Percentiles rank a stretch among this genome's conserved stretches.
These are phyloP conservation scores for Octopus bimaculoides DNA, from an alignment of 1,140 invertebrate genomes.

Conservation along the genomic window DNA sequence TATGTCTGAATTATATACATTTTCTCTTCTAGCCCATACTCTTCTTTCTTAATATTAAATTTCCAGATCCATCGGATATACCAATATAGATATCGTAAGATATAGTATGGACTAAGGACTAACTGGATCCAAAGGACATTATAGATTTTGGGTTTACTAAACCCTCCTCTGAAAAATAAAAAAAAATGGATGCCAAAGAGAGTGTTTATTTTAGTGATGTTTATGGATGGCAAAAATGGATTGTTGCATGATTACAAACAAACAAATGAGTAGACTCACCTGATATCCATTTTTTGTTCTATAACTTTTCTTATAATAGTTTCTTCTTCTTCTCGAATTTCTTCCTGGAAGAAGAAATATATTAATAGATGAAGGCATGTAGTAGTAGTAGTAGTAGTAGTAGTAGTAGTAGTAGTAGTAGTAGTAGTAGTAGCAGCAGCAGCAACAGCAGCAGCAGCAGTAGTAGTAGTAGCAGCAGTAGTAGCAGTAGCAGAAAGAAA, in stretches of 20 bases:
- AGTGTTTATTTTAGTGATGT: too few species aligned
- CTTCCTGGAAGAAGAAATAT: slow-evolving; percentile 60
- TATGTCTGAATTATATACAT: slow-evolving; percentile 77
- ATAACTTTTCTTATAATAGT: slow-evolving; percentile 76
- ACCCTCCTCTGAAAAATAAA: slow-evolving; percentile 68
- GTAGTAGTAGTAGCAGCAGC: too few species aligned
- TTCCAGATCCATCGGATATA: slow-evolving; percentile 77
- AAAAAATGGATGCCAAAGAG: too few species aligned
- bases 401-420: too few species aligned
- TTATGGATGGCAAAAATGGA: too few species aligned
- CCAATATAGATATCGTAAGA: slow-evolving; percentile 71
- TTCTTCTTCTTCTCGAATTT: slow-evolving; percentile 77
- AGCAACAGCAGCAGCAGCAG: too few species aligned
- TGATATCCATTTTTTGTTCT: slow-evolving; percentile 87
- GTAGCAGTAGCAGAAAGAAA: too few species aligned
- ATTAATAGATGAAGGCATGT: neutral
- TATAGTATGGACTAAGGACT: slow-evolving; percentile 72
- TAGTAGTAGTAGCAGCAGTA: too few species aligned
- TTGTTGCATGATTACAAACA: neutral
- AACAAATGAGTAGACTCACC: slow-evolving; percentile 40
- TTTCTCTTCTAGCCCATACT: slow-evolving; percentile 80
- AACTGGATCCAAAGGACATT: slow-evolving; percentile 81
- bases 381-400: too few species aligned
- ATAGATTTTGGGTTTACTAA: slow-evolving; percentile 71
- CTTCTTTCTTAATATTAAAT: slow-evolving; percentile 72